A percentile compares a stretch with the other conserved stretches of the same genome.
phyloP scores from a whole-genome alignment of 2,888 invertebrate genomes.

The Oxystoma pomonae region DNA sequence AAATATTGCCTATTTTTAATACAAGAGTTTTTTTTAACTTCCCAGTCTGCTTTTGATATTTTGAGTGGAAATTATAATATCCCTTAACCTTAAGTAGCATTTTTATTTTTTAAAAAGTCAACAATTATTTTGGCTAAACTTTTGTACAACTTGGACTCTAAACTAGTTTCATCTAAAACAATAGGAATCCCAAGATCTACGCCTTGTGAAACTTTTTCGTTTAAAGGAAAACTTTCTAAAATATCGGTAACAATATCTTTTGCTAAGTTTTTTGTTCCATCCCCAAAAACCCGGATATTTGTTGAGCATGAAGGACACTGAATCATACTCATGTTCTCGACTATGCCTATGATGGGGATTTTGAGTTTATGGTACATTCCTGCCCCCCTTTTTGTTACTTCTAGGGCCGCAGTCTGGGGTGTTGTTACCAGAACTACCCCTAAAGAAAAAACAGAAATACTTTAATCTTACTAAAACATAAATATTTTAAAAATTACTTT shows the following conservation, averaged over 20 bases:
- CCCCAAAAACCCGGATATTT: conserved; percentile 70
- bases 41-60: too few species aligned
- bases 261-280: conserved; percentile 59
- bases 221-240: conserved; percentile 70
- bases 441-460: conserved; percentile 41
- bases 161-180: conserved; percentile 56
- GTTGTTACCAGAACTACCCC: conserved; percentile 90
- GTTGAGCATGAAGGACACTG: conserved; percentile 73
- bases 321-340: conserved; percentile 86
- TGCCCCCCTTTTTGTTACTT: conserved; percentile 81
- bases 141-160: conserved; percentile 30
- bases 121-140: conserved; percentile 34
- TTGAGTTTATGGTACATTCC: conserved; percentile 83
- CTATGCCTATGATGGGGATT: conserved; percentile 80
- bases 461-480: neutral
- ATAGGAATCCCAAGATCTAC: conserved; percentile 74
- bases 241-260: conserved; percentile 62
- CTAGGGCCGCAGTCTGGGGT: conserved; percentile 82
- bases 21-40: too few species aligned
- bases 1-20: neutral
- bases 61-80: too few species aligned
- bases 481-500: neutral
- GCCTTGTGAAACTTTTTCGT: conserved; percentile 62
- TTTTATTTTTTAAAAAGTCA: conserved; percentile 26
- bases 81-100: neutral